Evolutionary conservation across 1,140 invertebrate genomes (phyloP).

Genomic region (Drosophila elegans): DNA sequence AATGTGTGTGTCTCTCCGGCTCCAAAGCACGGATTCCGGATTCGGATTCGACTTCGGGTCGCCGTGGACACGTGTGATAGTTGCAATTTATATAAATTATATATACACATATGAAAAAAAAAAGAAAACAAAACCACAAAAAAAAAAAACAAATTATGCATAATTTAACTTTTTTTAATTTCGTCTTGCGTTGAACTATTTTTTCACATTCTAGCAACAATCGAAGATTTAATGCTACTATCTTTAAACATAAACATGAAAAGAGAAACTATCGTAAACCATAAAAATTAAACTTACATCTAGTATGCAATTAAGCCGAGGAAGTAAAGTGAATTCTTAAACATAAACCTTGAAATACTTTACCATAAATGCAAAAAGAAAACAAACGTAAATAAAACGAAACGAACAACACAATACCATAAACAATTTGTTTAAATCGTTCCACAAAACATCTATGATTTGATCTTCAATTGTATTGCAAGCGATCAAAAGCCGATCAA

Average conservation of each 20-base stretch:
- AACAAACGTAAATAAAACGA: conserved; percentile 43
- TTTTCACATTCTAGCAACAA: conserved; percentile 74
- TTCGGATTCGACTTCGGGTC: conserved; percentile 22
- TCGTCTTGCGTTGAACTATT: conserved; percentile 58
- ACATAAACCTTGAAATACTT: conserved; percentile 66
- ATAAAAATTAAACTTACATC: conserved; percentile 52
- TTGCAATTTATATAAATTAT: conserved; percentile 83
- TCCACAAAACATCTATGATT: conserved; percentile 37
- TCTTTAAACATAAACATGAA: conserved; percentile 53
- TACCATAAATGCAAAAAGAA: conserved; percentile 46
- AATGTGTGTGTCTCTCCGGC: conserved; percentile 73
- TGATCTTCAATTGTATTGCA: conserved; percentile 1
- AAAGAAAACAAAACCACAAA: conserved; percentile 48
- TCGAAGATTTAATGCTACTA: conserved; percentile 79
- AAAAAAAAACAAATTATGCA: conserved; percentile 52
- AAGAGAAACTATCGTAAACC: conserved; percentile 60
- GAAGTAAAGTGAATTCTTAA: conserved; percentile 54
- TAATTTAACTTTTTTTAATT: conserved; percentile 56
- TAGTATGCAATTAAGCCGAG: conserved; percentile 62
- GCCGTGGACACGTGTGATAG: conserved; percentile 77
- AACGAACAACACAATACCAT: conserved; percentile 44
- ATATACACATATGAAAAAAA: conserved; percentile 68
- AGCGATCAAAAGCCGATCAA: conserved; percentile 2
- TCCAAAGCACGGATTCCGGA: conserved; percentile 18
- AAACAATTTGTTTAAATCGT: conserved; percentile 56